These are phyloP conservation scores for Pseudolaguvia tuberculata DNA, from an alignment of 2,113 vertebrate genomes.

Conservation along the genomic window DNA sequence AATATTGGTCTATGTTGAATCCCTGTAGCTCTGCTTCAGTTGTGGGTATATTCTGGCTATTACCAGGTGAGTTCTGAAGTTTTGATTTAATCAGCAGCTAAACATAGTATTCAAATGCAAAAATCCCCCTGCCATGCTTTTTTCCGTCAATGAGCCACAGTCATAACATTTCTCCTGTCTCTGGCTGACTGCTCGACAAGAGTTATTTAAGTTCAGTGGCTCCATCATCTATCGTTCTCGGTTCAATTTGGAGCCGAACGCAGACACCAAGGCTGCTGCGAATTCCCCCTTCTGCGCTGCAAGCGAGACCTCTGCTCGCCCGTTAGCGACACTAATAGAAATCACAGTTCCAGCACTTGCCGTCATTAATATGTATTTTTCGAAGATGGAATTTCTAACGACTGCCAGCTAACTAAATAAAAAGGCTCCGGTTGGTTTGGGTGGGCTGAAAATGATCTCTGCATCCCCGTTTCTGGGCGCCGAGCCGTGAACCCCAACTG, in stretches of 20 bases:
- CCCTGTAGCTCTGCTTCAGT: slow-evolving; percentile 39
- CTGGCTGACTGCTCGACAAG: slow-evolving; percentile 33
- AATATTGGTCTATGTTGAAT: slow-evolving; percentile 48
- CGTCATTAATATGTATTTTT: slow-evolving; percentile 53
- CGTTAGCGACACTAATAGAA: slow-evolving; percentile 53
- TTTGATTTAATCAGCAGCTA: slow-evolving; percentile 51
- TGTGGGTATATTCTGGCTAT: slow-evolving; percentile 49
- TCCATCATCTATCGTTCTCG: slow-evolving; percentile 42
- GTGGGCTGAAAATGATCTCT: slow-evolving; percentile 48
- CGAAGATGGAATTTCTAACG: slow-evolving; percentile 50
- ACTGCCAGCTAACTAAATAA: slow-evolving; percentile 53
- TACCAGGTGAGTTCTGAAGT: slow-evolving; percentile 49
- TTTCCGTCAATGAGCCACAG: slow-evolving; percentile 48
- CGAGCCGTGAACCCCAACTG: slow-evolving; percentile 3
- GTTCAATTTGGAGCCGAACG: slow-evolving; percentile 46
- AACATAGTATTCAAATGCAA: slow-evolving; percentile 48
- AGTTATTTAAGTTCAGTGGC: slow-evolving; percentile 53
- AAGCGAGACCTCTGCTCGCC: slow-evolving; percentile 40
- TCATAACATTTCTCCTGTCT: slow-evolving; percentile 52
- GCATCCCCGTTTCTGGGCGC: slow-evolving; percentile 22
- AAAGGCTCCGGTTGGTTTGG: slow-evolving; percentile 49
- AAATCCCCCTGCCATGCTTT: slow-evolving; percentile 40
- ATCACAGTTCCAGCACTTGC: slow-evolving; percentile 47
- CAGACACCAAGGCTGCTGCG: slow-evolving; percentile 50
- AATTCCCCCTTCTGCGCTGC: slow-evolving; percentile 47